Evolutionary conservation across 2,888 invertebrate genomes (phyloP).

Genomic region (Dinocampus coccinellae): DNA sequence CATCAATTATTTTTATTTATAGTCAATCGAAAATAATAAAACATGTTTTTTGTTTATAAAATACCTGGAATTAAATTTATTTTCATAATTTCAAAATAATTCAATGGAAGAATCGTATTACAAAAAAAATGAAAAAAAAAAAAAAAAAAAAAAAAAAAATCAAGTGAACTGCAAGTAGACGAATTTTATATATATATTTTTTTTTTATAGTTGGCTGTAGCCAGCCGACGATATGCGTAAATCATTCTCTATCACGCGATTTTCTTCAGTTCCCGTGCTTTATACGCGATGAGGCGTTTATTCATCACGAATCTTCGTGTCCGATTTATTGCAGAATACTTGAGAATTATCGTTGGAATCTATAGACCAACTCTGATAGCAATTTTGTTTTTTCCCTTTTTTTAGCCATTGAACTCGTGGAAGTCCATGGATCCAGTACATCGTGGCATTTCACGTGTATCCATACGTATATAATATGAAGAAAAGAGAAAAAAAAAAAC

Average conservation of each 20-base stretch:
- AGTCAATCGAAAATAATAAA: too few relatives aligned
- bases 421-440: neutral
- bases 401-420: neutral
- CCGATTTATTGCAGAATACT: constrained; percentile 22
- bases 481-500: too few relatives aligned
- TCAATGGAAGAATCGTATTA: neutral
- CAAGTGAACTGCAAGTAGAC: neutral
- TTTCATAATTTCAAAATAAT: neutral
- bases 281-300: constrained; percentile 18
- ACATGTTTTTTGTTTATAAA: too few relatives aligned
- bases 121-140: too few relatives aligned
- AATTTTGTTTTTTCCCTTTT: constrained; percentile 15
- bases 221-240: constrained; percentile 25
- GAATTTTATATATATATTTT: neutral
- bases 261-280: constrained; percentile 41
- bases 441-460: neutral
- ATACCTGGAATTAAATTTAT: too few relatives aligned
- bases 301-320: constrained; percentile 47
- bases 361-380: neutral
- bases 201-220: neutral
- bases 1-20: too few relatives aligned
- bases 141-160: neutral
- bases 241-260: constrained; percentile 50
- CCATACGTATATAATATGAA: too few relatives aligned
- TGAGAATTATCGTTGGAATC: constrained; percentile 7